A percentile compares a stretch with the other conserved stretches of the same genome.
These are phyloP conservation scores for Agrilus mali DNA, from an alignment of 2,888 invertebrate genomes.

Conservation along the genomic window DNA sequence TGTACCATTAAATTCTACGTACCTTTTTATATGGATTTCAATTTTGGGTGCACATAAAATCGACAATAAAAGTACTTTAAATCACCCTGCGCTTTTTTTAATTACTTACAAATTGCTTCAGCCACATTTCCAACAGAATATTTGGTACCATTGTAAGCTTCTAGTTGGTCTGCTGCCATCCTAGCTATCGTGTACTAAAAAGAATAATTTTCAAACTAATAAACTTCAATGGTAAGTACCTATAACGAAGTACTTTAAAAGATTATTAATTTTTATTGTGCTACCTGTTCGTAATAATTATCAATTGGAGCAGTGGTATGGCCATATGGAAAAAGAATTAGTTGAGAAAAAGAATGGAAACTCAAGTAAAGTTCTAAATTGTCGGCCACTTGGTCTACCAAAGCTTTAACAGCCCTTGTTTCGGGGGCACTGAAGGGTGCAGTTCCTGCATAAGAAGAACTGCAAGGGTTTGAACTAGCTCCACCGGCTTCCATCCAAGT, in stretches of 20 bases:
- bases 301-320: slow-evolving; percentile 43
- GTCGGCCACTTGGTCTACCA: slow-evolving; percentile 35
- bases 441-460: slow-evolving; percentile 52
- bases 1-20: too few species aligned
- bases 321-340: slow-evolving; percentile 58
- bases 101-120: slow-evolving; percentile 35
- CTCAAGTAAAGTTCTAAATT: slow-evolving; percentile 50
- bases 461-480: slow-evolving; percentile 42
- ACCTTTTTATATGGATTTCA: too few species aligned
- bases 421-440: slow-evolving; percentile 60
- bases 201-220: background rate
- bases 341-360: slow-evolving; percentile 64
- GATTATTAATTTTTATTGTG: slow-evolving; percentile 10
- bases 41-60: too few species aligned
- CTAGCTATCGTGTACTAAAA: slow-evolving; percentile 9
- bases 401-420: slow-evolving; percentile 41
- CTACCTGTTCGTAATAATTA: slow-evolving; percentile 46
- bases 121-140: slow-evolving; percentile 34
- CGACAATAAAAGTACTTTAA: too few species aligned
- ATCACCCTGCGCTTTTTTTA: too few species aligned
- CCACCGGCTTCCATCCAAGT: slow-evolving; percentile 51
- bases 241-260: too few species aligned
- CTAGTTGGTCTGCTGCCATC: slow-evolving; percentile 20
- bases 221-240: too few species aligned
- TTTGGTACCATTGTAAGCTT: slow-evolving; percentile 29